Percentiles rank a stretch among this genome's conserved stretches.
Conservation (phyloP, 1,140 invertebrate species). For the Periplaneta americana region DNA sequence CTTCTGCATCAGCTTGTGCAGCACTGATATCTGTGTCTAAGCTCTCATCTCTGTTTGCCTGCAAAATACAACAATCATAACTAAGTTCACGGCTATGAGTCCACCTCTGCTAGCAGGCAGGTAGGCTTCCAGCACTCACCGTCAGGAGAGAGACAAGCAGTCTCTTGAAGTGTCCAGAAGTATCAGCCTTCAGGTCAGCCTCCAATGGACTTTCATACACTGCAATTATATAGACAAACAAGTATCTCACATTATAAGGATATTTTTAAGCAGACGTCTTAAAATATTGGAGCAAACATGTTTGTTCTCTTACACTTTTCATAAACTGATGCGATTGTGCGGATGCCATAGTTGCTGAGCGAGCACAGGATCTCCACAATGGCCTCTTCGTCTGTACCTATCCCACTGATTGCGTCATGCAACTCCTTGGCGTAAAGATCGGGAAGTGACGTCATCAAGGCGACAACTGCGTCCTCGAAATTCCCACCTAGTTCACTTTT, state of each 20-base stretch:
- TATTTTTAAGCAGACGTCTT: background rate
- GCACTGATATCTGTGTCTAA: conserved; percentile 54
- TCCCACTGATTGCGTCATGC: conserved; percentile 46
- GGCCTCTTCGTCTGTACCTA: conserved; percentile 48
- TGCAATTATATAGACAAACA: conserved; percentile 31
- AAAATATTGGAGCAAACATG: background rate
- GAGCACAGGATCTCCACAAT: conserved; percentile 52
- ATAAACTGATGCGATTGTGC: conserved; percentile 41
- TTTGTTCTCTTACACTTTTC: conserved; percentile 39
- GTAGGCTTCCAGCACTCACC: conserved; percentile 50
- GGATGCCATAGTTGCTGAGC: conserved; percentile 45
- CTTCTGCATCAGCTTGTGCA: conserved; percentile 64
- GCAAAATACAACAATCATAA: conserved; percentile 10
- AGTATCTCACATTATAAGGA: background rate
- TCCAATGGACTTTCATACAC: conserved; percentile 75
- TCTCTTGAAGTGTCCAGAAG: conserved; percentile 81
- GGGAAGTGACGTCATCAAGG: conserved; percentile 47
- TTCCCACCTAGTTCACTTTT: conserved; percentile 53
- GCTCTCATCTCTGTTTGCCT: conserved; percentile 45
- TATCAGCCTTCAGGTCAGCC: conserved; percentile 75
- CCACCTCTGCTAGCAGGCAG: too few species aligned
- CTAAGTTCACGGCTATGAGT: too few species aligned
- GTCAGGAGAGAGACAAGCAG: conserved; percentile 68
- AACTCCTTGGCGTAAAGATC: conserved; percentile 49
- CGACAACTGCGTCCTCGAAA: conserved; percentile 51